Evolutionary conservation across 1,140 invertebrate species (phyloP).

Genomic region (Aphaenogaster rudis): DNA sequence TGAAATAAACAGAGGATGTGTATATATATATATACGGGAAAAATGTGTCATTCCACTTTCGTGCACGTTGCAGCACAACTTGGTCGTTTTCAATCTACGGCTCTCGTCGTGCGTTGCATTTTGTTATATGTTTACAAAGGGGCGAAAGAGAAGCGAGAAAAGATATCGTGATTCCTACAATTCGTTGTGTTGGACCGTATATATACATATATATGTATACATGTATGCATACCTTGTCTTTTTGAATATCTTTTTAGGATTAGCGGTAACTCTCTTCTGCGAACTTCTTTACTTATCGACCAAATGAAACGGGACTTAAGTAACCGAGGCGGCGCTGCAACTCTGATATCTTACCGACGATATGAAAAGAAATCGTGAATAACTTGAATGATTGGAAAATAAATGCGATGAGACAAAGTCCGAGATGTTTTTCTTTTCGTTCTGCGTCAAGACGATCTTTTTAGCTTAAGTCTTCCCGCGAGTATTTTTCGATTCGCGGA

Average conservation of each 20-base stretch:
- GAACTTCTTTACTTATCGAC: slow-evolving; percentile 49
- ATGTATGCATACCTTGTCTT: slow-evolving; percentile 35
- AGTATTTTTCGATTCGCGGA: not conserved
- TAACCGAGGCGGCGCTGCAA: slow-evolving; percentile 43
- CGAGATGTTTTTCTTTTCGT: not conserved
- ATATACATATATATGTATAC: slow-evolving; percentile 29
- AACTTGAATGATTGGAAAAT: slow-evolving; percentile 47
- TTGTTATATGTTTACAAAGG: slow-evolving; percentile 58
- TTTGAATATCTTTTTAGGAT: slow-evolving; percentile 61
- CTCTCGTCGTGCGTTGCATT: slow-evolving; percentile 47
- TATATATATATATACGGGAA: slow-evolving; percentile 71
- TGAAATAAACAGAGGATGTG: slow-evolving; percentile 79
- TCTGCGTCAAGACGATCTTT: not conserved
- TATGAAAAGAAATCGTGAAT: slow-evolving; percentile 18
- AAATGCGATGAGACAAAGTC: slow-evolving; percentile 55
- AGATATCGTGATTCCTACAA: slow-evolving; percentile 22
- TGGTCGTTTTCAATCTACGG: slow-evolving; percentile 52
- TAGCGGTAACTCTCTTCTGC: not conserved
- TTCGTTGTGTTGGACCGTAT: slow-evolving; percentile 18
- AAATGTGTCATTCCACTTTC: slow-evolving; percentile 69
- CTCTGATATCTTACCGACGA: slow-evolving; percentile 57
- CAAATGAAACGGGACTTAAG: slow-evolving; percentile 55
- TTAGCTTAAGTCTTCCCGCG: not conserved
- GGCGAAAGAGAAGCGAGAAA: not conserved
- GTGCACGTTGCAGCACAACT: slow-evolving; percentile 54